Conservation (phyloP, 2,797 vertebrate genomes). For the Linurgus olivaceus region DNA sequence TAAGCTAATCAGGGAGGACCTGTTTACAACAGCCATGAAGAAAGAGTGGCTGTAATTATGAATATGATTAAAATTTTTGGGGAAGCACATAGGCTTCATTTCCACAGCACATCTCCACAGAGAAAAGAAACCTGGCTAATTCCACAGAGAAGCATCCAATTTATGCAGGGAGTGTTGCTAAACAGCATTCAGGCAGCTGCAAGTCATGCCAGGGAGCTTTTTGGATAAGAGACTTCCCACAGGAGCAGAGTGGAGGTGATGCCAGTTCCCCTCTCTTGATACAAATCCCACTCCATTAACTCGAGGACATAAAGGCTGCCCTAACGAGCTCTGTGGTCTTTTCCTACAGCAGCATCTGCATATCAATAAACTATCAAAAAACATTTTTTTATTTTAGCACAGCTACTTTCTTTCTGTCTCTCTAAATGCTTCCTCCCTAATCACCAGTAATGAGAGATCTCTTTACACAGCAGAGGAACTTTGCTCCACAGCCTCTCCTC, state of each 20-base stretch:
- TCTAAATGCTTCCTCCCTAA: slow-evolving; percentile 24
- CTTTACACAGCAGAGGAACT: background rate
- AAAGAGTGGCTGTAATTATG: background rate
- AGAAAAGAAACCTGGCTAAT: background rate
- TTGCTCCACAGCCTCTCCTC: background rate
- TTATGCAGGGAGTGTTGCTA: background rate
- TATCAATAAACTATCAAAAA: background rate
- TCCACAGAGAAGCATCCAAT: background rate
- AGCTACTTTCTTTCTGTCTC: background rate
- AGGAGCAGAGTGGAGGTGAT: background rate
- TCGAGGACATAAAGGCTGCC: background rate
- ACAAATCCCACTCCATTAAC: background rate
- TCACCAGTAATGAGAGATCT: slow-evolving; percentile 19
- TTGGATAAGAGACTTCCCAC: background rate
- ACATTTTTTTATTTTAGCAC: background rate
- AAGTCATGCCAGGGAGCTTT: background rate
- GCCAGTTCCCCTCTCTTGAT: background rate
- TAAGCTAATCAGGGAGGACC: background rate
- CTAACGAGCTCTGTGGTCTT: background rate
- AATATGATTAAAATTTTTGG: background rate
- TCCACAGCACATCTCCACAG: background rate
- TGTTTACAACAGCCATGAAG: background rate
- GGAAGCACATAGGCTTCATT: background rate
- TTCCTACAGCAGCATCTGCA: background rate
- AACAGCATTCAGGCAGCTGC: background rate